Base-by-base conservation (phyloP, 2,888 invertebrate species). In the Hymenopus coronatus region DNA sequence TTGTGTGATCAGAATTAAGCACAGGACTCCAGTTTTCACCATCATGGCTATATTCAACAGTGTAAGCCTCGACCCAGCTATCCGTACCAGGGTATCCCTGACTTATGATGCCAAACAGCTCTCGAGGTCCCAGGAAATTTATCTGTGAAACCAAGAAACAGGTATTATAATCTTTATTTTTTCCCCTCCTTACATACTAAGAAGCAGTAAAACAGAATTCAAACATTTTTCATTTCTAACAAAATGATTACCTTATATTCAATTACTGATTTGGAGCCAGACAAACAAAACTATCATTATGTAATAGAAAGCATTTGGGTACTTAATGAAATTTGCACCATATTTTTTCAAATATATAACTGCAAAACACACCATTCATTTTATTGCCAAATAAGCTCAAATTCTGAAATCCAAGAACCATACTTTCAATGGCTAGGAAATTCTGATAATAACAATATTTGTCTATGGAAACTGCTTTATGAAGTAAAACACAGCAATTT, bases 21-120 rank as follows among this genome's bases (percentile, higher is more conserved):
- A 97, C 93, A 0, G 96, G 95, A 93, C 95, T 97, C 96, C 97
- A 98, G 1, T 94, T 94, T 33, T 94, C 93, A 0, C 96, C 95
- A 91, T 97, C 96, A 20, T 94, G 95, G 0, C 97, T 97, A 93
- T 97, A 98, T 91, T 95, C 93, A 0, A 98, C 94, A 91, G 95
- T 95, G 93, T 96, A 98, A 0, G 96, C 94, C 2, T 96, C 95
- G 2, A 98, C 97, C 96, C 97, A 98, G 28, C 96, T 96, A 84
- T 94, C 94, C 0, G 96, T 96, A 25, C 96, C 97, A 46, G 87
- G 84, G 33, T 89, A 88, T 3, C 94, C 94, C 92, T 96, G 96
- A 0, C 96, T 97, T 88, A 95, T 94, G 84, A 98, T 93, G 46
- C 97, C 98, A 0, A 97, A 97, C 82, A 98, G 93, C 92, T 96